These are phyloP conservation scores for Ameiurus melas DNA, from an alignment of 2,113 vertebrate species.

Conservation along the genomic window DNA sequence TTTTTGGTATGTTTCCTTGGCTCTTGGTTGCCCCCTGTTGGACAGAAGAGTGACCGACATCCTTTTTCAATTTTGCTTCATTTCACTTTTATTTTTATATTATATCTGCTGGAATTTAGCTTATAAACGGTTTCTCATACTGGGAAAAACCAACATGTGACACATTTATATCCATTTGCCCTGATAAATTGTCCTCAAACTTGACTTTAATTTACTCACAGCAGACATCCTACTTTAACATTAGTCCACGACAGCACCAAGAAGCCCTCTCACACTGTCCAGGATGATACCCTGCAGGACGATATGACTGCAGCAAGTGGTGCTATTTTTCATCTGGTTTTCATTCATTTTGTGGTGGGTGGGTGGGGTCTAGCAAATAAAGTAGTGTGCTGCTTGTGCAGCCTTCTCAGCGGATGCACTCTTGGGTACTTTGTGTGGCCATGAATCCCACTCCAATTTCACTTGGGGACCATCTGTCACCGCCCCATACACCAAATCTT, in stretches of 20 bases:
- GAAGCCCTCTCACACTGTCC: neutral
- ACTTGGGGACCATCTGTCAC: neutral
- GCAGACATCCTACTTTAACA: neutral
- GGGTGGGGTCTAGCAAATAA: neutral
- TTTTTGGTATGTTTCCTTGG: neutral
- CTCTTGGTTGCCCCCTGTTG: constrained; percentile 36
- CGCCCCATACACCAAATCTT: neutral
- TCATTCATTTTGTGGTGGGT: neutral
- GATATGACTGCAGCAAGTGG: neutral
- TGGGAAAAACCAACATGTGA: neutral
- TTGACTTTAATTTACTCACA: neutral
- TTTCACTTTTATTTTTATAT: neutral
- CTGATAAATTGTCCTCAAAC: too few relatives aligned
- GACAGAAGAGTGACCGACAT: neutral
- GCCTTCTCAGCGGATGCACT: neutral
- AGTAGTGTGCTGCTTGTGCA: neutral
- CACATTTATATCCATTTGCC: neutral
- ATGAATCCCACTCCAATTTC: neutral
- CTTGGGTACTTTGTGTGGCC: neutral
- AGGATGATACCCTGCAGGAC: neutral
- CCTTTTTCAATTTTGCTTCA: too few relatives aligned
- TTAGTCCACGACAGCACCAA: neutral
- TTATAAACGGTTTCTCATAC: neutral
- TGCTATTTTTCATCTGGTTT: neutral
- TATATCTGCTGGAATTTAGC: neutral